phyloP scores from a whole-genome alignment of 30 jellyfish, hydroid and myxozoan genomes.

The Clytia hemisphaerica region DNA sequence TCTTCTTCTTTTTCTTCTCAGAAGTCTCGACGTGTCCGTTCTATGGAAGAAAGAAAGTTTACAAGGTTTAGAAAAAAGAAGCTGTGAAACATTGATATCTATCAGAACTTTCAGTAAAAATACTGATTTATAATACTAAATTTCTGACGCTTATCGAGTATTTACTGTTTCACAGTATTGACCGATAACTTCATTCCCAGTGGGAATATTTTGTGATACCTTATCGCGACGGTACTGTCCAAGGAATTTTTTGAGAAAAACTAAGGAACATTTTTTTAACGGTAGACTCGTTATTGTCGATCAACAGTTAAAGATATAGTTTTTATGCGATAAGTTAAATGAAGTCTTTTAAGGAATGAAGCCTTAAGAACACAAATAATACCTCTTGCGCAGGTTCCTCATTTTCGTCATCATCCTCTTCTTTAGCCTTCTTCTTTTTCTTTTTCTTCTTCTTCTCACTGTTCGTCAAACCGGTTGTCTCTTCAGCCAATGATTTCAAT shows the following conservation, averaged over 20 bases:
- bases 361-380: too few species aligned
- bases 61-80: background rate
- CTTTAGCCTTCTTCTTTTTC: slow-evolving; percentile 40
- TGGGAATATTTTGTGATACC: too few species aligned
- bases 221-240: too few species aligned
- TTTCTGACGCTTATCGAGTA: background rate
- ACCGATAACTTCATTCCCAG: too few species aligned
- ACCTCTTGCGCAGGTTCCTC: slow-evolving; percentile 6
- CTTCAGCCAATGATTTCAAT: slow-evolving; percentile 40
- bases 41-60: slow-evolving; percentile 23
- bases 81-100: background rate
- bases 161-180: background rate
- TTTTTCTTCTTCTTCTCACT: slow-evolving; percentile 77
- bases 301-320: too few species aligned
- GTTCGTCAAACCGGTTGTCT: background rate
- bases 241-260: too few species aligned
- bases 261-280: too few species aligned
- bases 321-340: too few species aligned
- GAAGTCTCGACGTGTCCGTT: slow-evolving; percentile 26
- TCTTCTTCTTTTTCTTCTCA: slow-evolving; percentile 63
- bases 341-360: too few species aligned
- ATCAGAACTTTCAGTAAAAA: background rate
- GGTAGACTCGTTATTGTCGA: too few species aligned
- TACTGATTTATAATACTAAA: background rate
- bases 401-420: slow-evolving; percentile 26